These are phyloP conservation scores for Epinephelus moara DNA, from an alignment of 2,113 vertebrate species.

Conservation along the genomic window DNA sequence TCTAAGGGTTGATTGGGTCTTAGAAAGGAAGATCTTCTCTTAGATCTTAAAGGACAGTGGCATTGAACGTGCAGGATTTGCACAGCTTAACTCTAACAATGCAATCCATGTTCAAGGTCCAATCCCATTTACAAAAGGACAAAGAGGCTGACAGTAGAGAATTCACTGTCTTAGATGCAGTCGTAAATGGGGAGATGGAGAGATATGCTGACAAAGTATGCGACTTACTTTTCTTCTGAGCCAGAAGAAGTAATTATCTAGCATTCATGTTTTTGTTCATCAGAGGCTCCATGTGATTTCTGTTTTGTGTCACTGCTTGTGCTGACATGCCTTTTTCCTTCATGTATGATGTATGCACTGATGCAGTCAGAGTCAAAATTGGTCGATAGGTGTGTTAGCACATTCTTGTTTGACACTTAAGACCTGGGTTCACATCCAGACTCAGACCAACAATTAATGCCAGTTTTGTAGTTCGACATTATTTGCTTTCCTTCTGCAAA, in stretches of 20 bases:
- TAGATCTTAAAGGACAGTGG: background rate
- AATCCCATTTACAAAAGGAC: conserved; percentile 3
- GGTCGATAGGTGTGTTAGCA: background rate
- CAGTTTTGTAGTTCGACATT: too few relatives aligned
- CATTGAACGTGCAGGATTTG: background rate
- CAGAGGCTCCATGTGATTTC: background rate
- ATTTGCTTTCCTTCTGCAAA: too few relatives aligned
- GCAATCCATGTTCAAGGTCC: conserved; percentile 14
- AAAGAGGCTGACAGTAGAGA: conserved; percentile 11
- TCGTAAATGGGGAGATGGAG: background rate
- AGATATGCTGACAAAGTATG: conserved; percentile 35
- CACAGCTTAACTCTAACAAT: background rate
- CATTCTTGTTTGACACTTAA: background rate
- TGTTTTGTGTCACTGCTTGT: background rate
- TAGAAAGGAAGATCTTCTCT: background rate
- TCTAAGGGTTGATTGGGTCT: background rate
- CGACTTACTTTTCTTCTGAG: background rate
- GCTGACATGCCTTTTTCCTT: background rate
- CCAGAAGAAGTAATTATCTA: background rate
- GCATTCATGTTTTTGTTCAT: background rate
- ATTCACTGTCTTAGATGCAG: background rate
- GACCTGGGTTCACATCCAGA: background rate
- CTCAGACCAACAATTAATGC: background rate
- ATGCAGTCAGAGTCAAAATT: background rate
- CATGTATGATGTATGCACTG: background rate